Evolutionary conservation across 2,113 vertebrate genomes (phyloP), one percentile per base, ranked within the genome.

Genomic region (Sinocyclocheilus maitianheensis): DNA sequence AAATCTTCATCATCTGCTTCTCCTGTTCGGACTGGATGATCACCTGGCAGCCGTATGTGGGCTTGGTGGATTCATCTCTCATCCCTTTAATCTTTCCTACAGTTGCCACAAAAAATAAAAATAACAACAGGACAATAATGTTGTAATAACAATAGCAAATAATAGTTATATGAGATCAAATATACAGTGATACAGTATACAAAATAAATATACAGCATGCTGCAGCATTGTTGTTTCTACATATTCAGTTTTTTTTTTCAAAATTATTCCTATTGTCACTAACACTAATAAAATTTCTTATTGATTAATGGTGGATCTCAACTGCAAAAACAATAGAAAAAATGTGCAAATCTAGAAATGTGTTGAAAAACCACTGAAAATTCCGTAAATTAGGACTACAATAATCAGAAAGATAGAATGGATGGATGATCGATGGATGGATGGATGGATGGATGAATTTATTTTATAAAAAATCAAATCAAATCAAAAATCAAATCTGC

Each of bases 21-120:
- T 99, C 98, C 93, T 98, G 97, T 93, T 99, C 97, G 72, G 97
- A 99, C 8, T 97, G 97, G 93, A 99, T 97, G 91, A 95, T 99
- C 89, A 99, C 97, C 96, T 99, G 98, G 92, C 97, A 98, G 37
- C 96, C 96, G 51, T 95, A 98, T 90, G 92, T 94, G 18, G 97
- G 97, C 87, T 96, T 97, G 79, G 89, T 7, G 87, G 92, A 95
- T 88, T 98, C 98, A 10, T 93, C 93, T 51, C 92, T 85, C 77
- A 26, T 14, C 85, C 91, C 90, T 91, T 93, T 96, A 84, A 94
- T 85, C 62, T 86, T 81, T 8, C 85, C 71, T 85, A 93, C 93
- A 95, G 88, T 3, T 26, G 80, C 51, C 48, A 77, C 88, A 84
- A 84, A 55, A 53, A 55, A 20, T 6, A 55, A 20, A 53, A 48